Evolutionary conservation across 1,140 invertebrate species (phyloP).

Genomic region (Drosophila virilis): DNA sequence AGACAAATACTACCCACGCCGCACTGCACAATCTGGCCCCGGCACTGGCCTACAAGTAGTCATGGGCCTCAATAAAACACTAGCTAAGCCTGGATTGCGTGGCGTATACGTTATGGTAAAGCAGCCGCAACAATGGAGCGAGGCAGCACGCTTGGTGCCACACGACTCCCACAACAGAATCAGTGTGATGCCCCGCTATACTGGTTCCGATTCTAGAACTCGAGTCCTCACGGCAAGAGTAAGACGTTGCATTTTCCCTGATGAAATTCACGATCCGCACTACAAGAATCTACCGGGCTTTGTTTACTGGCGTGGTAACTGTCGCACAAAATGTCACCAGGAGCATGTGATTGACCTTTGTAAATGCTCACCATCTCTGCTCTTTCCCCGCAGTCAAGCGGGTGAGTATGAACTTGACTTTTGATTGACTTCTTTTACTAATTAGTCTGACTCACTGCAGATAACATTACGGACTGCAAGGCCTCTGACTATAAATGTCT

Average conservation of each 20-base stretch:
- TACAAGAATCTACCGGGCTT: conserved; percentile 73
- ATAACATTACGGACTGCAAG: conserved; percentile 70
- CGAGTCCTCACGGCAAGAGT: conserved; percentile 32
- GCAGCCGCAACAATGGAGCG: conserved; percentile 67
- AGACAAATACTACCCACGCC: conserved; percentile 64
- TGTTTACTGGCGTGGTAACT: conserved; percentile 71
- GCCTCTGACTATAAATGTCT: conserved; percentile 74
- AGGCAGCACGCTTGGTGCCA: conserved; percentile 41
- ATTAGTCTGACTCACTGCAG: conserved; percentile 19
- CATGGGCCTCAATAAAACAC: conserved; percentile 46
- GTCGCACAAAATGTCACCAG: conserved; percentile 71
- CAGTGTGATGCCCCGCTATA: conserved; percentile 51
- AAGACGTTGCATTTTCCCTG: conserved; percentile 62
- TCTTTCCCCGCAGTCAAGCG: conserved; percentile 56
- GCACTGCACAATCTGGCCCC: conserved; percentile 55
- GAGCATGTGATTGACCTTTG: conserved; percentile 64
- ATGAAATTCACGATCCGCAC: conserved; percentile 49
- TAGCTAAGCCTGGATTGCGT: conserved; percentile 7
- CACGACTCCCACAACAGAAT: conserved; percentile 53
- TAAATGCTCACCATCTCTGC: conserved; percentile 62
- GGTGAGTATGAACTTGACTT: conserved; percentile 34
- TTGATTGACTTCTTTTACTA: neutral
- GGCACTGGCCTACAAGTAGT: conserved; percentile 56
- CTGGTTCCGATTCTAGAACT: conserved; percentile 43
- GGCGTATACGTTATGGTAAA: conserved; percentile 73